These are phyloP conservation scores for Malthinus flaveolus DNA, from an alignment of 2,888 invertebrate species.

Conservation along the genomic window DNA sequence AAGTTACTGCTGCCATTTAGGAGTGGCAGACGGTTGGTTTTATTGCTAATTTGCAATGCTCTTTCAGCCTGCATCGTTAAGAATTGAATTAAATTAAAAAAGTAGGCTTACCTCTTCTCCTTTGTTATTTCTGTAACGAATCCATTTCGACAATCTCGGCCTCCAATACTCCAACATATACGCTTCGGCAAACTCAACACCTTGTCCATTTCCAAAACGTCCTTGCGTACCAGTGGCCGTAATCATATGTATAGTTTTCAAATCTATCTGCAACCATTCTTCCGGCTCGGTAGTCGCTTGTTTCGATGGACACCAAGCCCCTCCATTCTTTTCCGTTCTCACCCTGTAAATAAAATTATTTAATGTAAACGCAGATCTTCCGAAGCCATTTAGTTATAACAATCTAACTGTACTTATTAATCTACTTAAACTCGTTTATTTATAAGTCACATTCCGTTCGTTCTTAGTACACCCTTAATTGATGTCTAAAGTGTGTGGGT, in stretches of 20 bases:
- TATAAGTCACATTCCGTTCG: too few relatives aligned
- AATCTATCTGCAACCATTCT: constrained; percentile 81
- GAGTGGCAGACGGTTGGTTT: too few relatives aligned
- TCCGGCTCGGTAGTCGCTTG: constrained; percentile 76
- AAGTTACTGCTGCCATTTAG: too few relatives aligned
- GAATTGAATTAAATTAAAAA: too few relatives aligned
- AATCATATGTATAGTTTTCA: constrained; percentile 78
- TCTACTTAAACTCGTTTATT: too few relatives aligned
- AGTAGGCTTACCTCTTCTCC: constrained; percentile 76
- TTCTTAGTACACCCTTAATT: constrained; percentile 6
- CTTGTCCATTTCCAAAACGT: constrained; percentile 89
- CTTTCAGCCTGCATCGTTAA: too few relatives aligned
- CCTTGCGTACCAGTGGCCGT: constrained; percentile 87
- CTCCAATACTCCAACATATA: constrained; percentile 86
- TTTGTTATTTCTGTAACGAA: constrained; percentile 73
- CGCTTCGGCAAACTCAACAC: constrained; percentile 83
- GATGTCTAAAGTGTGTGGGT: constrained; percentile 8
- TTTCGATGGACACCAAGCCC: constrained; percentile 92
- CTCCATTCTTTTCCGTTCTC: constrained; percentile 80
- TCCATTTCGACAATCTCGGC: constrained; percentile 78
- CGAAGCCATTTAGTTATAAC: not conserved
- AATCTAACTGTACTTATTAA: too few relatives aligned
- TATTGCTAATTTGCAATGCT: too few relatives aligned
- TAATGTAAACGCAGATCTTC: not conserved
- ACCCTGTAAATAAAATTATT: constrained; percentile 62